Conservation (phyloP, 2,888 invertebrate genomes). For the Ophion slaviceki region DNA sequence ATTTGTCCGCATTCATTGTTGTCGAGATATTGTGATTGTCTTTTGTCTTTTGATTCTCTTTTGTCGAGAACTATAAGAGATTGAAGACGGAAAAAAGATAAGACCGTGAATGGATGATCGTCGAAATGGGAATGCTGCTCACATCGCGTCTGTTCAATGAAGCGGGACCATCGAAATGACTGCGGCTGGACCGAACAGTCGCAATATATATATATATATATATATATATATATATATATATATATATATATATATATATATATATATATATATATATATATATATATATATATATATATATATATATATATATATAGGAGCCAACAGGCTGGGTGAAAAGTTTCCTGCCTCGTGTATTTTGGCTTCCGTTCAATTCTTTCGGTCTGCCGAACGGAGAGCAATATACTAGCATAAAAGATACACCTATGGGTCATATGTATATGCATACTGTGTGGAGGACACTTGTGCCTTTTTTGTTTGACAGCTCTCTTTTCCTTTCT, state of each 20-base stretch:
- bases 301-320: conserved; percentile 2
- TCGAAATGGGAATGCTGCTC: conserved; percentile 54
- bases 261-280: not conserved
- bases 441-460: too few species aligned
- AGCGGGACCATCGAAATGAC: conserved; percentile 53
- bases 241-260: not conserved
- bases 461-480: not conserved
- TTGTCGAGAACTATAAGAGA: conserved; percentile 8
- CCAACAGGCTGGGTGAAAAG: conserved; percentile 39
- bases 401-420: conserved; percentile 46
- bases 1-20: conserved; percentile 27
- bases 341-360: conserved; percentile 53
- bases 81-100: conserved; percentile 10
- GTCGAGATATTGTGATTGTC: not conserved
- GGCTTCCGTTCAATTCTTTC: conserved; percentile 64
- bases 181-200: conserved; percentile 45
- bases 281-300: not conserved
- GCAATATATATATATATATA: conserved; percentile 8
- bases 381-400: conserved; percentile 32
- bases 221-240: not conserved
- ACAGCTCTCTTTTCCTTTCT: not conserved
- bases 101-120: conserved; percentile 33
- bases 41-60: not conserved
- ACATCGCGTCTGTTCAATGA: conserved; percentile 59
- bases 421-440: too few species aligned